Conservation (phyloP, 2,113 vertebrate genomes). For the Eolophus roseicapilla region DNA sequence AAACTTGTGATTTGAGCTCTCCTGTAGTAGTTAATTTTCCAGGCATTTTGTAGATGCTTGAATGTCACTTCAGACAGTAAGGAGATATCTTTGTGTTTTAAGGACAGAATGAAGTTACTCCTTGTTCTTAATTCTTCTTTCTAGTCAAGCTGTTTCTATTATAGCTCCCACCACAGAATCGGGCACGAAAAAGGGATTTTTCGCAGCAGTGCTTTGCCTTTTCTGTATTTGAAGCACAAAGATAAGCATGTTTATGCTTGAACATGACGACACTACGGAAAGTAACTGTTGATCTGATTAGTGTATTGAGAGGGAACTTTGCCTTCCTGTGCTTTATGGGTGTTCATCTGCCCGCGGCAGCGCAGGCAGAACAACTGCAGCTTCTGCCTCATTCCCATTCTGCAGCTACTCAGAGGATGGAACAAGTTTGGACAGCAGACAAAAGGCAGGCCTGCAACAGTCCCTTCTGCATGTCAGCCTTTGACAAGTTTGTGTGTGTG, state of each 20-base stretch:
- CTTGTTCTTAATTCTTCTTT: background rate
- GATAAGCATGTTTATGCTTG: slow-evolving; percentile 62
- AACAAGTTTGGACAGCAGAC: slow-evolving; percentile 60
- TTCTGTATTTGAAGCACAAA: background rate
- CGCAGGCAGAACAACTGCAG: background rate
- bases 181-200: background rate
- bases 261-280: slow-evolving; percentile 33
- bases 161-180: background rate
- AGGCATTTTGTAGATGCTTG: background rate
- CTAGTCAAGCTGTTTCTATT: background rate
- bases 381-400: background rate
- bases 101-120: background rate
- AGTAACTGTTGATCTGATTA: slow-evolving; percentile 56
- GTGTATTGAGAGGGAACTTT: background rate
- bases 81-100: background rate
- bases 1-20: background rate
- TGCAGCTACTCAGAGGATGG: background rate
- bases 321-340: slow-evolving; percentile 37
- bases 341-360: slow-evolving; percentile 44
- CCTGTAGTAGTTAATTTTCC: background rate
- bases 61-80: background rate
- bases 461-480: slow-evolving; percentile 25
- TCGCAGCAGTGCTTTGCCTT: background rate
- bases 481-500: background rate
- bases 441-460: background rate